Base-by-base conservation (phyloP, 1,140 invertebrate genomes). In the Drosophila carrolli region DNA sequence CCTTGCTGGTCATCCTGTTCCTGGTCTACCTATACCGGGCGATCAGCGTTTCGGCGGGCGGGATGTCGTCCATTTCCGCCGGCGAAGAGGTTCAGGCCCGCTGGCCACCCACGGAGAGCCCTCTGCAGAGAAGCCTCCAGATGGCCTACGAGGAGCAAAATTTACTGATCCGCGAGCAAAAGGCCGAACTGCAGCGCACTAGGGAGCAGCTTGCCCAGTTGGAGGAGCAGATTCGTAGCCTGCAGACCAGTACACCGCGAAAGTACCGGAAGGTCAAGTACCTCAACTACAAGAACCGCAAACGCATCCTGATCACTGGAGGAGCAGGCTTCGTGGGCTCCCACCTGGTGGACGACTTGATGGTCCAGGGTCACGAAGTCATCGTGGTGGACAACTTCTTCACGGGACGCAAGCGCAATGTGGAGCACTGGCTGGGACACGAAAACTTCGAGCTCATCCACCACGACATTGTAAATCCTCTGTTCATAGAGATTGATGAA, bases 311-410 rank as follows among this genome's bases (percentile, higher is more conserved):
- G 94, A 95, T 99, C 2, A 99, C 98, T 10, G 99, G 99, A 48
- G 99, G 99, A 16, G 98, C 99, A 37, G 99, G 99, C 13, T 99
- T 99, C 94, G 99, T 99, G 37, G 99, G 99, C 0, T 99, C 98
- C 3, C 99, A 99, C 93, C 94, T 99, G 32, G 98, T 99, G 0
- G 99, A 99, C 92, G 94, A 95, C 72, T 93, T 99, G 35, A 99
- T 99, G 98, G 93, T 96, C 58, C 96, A 97, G 82, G 99, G 99
- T 1, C 99, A 99, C 93, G 98, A 99, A 94, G 97, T 99, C 0
- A 99, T 98, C 84, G 98, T 99, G 5, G 97, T 97, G 5, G 99
- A 99, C 92, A 99, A 99, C 93, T 99, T 99, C 93, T 99, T 99
- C 93, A 99, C 99, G 11, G 98, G 98, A 2, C 94, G 98, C 44